Evolutionary conservation across 2,888 invertebrate species (phyloP).

Genomic region (Agrilus cyanescens): DNA sequence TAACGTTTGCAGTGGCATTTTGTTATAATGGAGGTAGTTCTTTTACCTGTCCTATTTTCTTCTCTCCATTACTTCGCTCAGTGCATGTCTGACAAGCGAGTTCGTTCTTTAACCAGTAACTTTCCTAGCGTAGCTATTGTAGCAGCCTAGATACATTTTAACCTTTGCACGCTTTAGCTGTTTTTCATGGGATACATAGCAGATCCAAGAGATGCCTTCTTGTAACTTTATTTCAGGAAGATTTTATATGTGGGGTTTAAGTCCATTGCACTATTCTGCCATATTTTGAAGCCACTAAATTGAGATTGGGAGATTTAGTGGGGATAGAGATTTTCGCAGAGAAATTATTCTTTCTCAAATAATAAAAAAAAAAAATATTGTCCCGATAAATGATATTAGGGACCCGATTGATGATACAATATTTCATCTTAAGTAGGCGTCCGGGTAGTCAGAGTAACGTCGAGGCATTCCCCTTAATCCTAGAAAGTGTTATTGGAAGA

Average conservation of each 20-base stretch:
- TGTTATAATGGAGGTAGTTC: too few relatives aligned
- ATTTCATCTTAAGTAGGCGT: slow-evolving; percentile 55
- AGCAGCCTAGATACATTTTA: too few relatives aligned
- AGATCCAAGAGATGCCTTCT: too few relatives aligned
- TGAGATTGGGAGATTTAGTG: slow-evolving; percentile 41
- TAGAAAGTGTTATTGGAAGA: slow-evolving; percentile 71
- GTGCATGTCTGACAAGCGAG: too few relatives aligned
- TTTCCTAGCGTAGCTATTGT: too few relatives aligned
- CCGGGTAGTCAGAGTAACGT: slow-evolving; percentile 63
- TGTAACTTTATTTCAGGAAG: slow-evolving; percentile 19
- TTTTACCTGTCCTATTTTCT: too few relatives aligned
- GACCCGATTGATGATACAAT: slow-evolving; percentile 54
- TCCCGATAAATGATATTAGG: slow-evolving; percentile 46
- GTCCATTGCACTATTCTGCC: slow-evolving; percentile 50
- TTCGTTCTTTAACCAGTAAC: too few relatives aligned
- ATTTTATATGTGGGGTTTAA: slow-evolving; percentile 57
- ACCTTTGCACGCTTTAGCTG: too few relatives aligned
- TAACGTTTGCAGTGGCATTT: too few relatives aligned
- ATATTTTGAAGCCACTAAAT: slow-evolving; percentile 55
- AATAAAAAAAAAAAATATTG: slow-evolving; percentile 48
- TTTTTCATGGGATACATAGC: too few relatives aligned
- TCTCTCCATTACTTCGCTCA: too few relatives aligned
- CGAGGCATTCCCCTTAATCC: slow-evolving; percentile 62
- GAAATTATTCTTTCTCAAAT: slow-evolving; percentile 48
- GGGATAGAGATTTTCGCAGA: slow-evolving; percentile 40